Percentiles rank a stretch among this genome's conserved stretches.
Conservation (phyloP, 2,113 vertebrate species). For the Tenebrosternarchus preto region DNA sequence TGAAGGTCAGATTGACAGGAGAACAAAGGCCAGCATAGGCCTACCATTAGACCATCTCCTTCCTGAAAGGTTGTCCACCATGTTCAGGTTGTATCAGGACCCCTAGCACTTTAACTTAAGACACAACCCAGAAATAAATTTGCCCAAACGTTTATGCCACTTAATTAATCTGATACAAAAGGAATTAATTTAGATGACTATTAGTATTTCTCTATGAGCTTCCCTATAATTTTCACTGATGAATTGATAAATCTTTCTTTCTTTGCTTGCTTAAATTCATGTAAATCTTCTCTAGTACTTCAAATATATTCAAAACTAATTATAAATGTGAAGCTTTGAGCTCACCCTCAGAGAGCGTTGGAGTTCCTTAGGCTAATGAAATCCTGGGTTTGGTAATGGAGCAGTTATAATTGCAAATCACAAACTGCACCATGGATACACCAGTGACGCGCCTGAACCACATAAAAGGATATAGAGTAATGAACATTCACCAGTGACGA, state of each 20-base stretch:
- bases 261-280: too few species aligned
- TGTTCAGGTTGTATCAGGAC: background rate
- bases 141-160: background rate
- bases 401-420: background rate
- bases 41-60: conserved; percentile 48
- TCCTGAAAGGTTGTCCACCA: conserved; percentile 38
- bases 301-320: too few species aligned
- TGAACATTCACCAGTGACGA: too few species aligned
- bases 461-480: background rate
- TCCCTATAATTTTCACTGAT: background rate
- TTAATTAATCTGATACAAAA: too few species aligned
- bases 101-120: background rate
- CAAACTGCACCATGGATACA: background rate
- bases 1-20: conserved; percentile 71
- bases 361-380: too few species aligned
- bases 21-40: conserved; percentile 67
- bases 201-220: background rate
- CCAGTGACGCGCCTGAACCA: background rate
- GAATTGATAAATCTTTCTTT: background rate
- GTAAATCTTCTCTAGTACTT: too few species aligned
- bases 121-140: background rate
- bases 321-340: too few species aligned
- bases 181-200: background rate
- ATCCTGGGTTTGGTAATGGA: too few species aligned
- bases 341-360: too few species aligned